These are phyloP conservation scores for Synanthedon andrenaeformis DNA, from an alignment of 2,888 invertebrate species.

Conservation along the genomic window DNA sequence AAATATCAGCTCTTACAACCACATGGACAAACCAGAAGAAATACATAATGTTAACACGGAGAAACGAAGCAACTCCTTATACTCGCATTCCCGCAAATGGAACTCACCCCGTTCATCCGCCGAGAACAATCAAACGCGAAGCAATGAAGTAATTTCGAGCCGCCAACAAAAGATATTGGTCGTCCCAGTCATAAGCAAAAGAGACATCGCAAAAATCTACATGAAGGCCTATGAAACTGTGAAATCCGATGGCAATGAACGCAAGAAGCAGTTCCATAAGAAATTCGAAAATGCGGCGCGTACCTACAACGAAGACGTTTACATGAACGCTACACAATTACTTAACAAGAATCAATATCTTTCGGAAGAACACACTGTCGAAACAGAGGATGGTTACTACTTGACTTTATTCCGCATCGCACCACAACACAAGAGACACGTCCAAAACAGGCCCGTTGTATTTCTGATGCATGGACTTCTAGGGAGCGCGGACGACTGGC, in stretches of 20 bases:
- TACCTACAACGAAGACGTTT: no score
- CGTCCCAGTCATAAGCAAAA: slow-evolving; percentile 16
- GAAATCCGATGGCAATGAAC: slow-evolving; percentile 33
- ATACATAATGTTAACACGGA: background rate
- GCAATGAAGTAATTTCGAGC: slow-evolving; percentile 29
- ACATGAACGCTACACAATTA: no score
- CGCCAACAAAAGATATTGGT: slow-evolving; percentile 18
- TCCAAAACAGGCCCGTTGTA: no score
- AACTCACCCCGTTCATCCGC: slow-evolving; percentile 2
- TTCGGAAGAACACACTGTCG: no score
- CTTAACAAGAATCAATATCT: no score
- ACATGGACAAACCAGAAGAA: background rate
- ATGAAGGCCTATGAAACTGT: slow-evolving; percentile 37
- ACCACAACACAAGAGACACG: no score
- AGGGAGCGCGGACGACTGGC: no score
- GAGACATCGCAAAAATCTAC: slow-evolving; percentile 41
- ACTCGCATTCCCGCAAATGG: slow-evolving; percentile 7
- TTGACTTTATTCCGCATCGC: no score
- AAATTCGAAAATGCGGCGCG: slow-evolving; percentile 20
- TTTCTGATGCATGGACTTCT: no score
- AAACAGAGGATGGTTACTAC: no score
- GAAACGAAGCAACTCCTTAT: background rate
- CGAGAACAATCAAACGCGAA: background rate
- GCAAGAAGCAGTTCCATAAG: slow-evolving; percentile 35
- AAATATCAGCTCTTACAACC: background rate